phyloP scores from a whole-genome alignment of 2,888 invertebrate species.

The Theretra japonica region DNA sequence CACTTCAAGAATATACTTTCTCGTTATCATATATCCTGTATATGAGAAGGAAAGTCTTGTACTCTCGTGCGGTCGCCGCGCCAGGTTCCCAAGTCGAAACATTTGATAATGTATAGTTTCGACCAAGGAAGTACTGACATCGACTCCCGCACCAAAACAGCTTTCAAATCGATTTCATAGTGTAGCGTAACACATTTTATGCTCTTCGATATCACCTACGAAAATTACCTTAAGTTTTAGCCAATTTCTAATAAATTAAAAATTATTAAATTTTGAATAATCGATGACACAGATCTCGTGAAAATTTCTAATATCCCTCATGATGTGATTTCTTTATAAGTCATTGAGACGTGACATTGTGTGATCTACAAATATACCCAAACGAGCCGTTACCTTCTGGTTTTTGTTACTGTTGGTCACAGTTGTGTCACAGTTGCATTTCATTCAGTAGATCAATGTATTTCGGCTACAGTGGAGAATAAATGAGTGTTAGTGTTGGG shows the following conservation, averaged over 20 bases:
- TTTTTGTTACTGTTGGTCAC: neutral
- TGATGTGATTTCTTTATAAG: slow-evolving; percentile 51
- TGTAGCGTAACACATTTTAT: slow-evolving; percentile 64
- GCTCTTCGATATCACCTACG: slow-evolving; percentile 63
- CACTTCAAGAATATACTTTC: slow-evolving; percentile 57
- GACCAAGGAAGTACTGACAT: neutral
- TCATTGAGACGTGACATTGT: slow-evolving; percentile 49
- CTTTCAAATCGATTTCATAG: slow-evolving; percentile 58
- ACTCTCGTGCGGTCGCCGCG: slow-evolving; percentile 50
- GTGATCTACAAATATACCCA: slow-evolving; percentile 32
- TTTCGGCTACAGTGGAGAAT: neutral
- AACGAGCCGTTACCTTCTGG: slow-evolving; percentile 31
- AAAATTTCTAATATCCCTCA: slow-evolving; percentile 59
- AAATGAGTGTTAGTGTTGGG: slow-evolving; percentile 23
- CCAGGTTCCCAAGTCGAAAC: slow-evolving; percentile 44
- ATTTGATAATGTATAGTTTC: slow-evolving; percentile 3
- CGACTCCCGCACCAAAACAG: slow-evolving; percentile 27
- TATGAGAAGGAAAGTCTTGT: slow-evolving; percentile 70
- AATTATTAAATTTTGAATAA: slow-evolving; percentile 62
- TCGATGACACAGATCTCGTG: slow-evolving; percentile 67
- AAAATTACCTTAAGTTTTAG: slow-evolving; percentile 64
- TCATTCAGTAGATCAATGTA: neutral
- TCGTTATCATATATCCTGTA: slow-evolving; percentile 71
- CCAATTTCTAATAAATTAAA: slow-evolving; percentile 72
- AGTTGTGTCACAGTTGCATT: neutral